phyloP scores from a whole-genome alignment of 2,888 invertebrate species.

The Bedellia somnulentella region DNA sequence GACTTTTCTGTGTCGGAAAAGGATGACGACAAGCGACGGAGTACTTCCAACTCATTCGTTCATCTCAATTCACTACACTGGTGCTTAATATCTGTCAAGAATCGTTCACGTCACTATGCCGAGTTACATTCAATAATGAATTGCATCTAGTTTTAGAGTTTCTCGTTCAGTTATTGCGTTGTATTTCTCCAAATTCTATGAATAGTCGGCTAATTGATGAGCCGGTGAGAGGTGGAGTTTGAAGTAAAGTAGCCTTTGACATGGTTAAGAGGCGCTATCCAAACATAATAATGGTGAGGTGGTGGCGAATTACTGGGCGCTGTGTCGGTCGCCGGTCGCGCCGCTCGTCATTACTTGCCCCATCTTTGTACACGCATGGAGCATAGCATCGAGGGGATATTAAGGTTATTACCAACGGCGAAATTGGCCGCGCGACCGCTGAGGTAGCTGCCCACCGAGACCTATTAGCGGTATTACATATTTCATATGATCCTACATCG shows the following conservation, averaged over 20 bases:
- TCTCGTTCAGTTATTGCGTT: constrained; percentile 47
- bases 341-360: constrained; percentile 34
- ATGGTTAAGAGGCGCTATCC: constrained; percentile 15
- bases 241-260: neutral
- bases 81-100: constrained; percentile 56
- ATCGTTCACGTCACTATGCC: constrained; percentile 47
- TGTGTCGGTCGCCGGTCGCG: constrained; percentile 14
- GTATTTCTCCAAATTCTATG: too few relatives aligned
- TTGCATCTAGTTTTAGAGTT: constrained; percentile 54
- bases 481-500: constrained; percentile 49
- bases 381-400: constrained; percentile 48
- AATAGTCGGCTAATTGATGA: too few relatives aligned
- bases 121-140: constrained; percentile 49
- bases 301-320: constrained; percentile 23
- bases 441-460: constrained; percentile 53
- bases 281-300: constrained; percentile 28
- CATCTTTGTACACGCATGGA: constrained; percentile 48
- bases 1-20: constrained; percentile 12
- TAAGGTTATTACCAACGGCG: constrained; percentile 52
- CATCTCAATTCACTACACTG: constrained; percentile 38
- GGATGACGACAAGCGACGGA: constrained; percentile 27
- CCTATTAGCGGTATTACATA: constrained; percentile 57
- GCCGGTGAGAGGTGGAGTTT: too few relatives aligned
- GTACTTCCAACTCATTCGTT: constrained; percentile 23
- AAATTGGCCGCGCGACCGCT: constrained; percentile 56